Conservation (phyloP, 2,797 vertebrate species). For the Telmatherina bonti region DNA sequence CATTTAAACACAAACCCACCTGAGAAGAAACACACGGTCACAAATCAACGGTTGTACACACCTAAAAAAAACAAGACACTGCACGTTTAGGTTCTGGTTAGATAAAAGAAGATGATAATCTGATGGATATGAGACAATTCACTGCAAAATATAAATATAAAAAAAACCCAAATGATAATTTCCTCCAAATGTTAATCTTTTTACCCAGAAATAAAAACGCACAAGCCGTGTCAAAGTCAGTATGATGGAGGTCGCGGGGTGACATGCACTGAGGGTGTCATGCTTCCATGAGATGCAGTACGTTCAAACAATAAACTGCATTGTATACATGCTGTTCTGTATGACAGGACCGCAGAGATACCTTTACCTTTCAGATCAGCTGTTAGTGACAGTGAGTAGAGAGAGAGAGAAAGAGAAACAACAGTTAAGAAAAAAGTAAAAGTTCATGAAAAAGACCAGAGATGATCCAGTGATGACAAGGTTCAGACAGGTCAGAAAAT, state of each 20-base stretch:
- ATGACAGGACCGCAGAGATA: constrained; percentile 86
- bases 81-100: constrained; percentile 5
- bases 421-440: constrained; percentile 66
- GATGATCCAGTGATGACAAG: constrained; percentile 17
- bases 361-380: constrained; percentile 93
- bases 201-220: constrained; percentile 33
- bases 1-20: constrained; percentile 95
- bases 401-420: constrained; percentile 86
- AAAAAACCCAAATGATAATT: too few relatives aligned
- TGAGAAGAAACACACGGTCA: constrained; percentile 57
- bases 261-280: constrained; percentile 45
- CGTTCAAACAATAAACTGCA: constrained; percentile 21
- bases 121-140: not conserved
- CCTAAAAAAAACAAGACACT: not conserved
- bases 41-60: not conserved
- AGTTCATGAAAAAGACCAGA: constrained; percentile 70
- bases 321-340: constrained; percentile 81
- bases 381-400: constrained; percentile 90
- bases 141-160: constrained; percentile 8
- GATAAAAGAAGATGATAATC: not conserved
- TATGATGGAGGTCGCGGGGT: constrained; percentile 20
- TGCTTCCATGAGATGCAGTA: constrained; percentile 47
- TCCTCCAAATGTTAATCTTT: constrained; percentile 6
- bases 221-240: constrained; percentile 13
- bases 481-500: constrained; percentile 21